Evolutionary conservation across 2,113 vertebrate genomes (phyloP), one percentile per base, ranked within the genome.

Genomic region (Thunnus thynnus): DNA sequence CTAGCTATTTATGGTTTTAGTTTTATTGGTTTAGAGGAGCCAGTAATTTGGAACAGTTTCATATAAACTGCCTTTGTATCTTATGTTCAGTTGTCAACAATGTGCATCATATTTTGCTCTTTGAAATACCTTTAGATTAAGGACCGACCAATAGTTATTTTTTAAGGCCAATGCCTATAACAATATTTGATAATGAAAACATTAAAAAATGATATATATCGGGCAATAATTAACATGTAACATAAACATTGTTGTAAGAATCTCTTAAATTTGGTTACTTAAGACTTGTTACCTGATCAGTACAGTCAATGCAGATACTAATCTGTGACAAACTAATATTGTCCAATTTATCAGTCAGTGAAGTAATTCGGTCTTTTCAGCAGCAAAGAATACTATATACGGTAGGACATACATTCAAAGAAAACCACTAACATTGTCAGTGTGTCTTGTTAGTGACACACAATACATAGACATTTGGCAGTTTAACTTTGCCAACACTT

Each of bases 401-500:
- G 1, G 4, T 14, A n/a, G 22, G 70, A 22, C n/a, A 51, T 3
- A 16, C 44, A 60, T 25, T 14, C 16, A 79, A 32, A 69, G 17
- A 62, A 47, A 60, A 58, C 60, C 18, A 3, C 47, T 68, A 18
- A 14, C 14, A 27, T 2, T 61, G n/a, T 52, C 51, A 9, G 3
- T 25, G 7, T 55, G 71, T 63, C 22, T 57, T 36, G 7, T 76
- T 64, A 36, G 18, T 52, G 11, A n/a, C 41, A 58, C 0, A 44
- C 1, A 50, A 66, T 27, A 56, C 12, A 68, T 32, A 70, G 10
- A 30, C 9, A 9, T 69, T 73, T 72, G 48, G 61, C 60, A 36
- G 13, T 14, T 50, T 32, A 25, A 12, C 32, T 51, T 68, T 69
- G 48, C 0, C 27, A 13, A 20, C 1, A 46, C 44, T 17, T 54